Conservation (phyloP, 2,888 invertebrate species). For the Caenorhabditis wallacei region DNA sequence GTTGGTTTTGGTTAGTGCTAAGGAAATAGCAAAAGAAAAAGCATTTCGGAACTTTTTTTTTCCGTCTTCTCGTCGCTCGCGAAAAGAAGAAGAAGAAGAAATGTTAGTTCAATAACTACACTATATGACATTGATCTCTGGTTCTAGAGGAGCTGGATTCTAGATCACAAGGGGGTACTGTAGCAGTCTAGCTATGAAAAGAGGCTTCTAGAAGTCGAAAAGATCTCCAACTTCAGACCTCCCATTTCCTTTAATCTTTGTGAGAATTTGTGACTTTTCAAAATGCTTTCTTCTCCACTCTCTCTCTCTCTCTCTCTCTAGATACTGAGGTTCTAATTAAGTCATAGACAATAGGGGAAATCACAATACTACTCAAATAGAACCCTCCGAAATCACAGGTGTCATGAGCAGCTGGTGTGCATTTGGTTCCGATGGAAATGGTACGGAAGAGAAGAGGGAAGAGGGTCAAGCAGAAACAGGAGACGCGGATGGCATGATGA, state of each 20-base stretch:
- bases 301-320: no score
- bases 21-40: background rate
- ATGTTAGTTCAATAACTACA: background rate
- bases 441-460: background rate
- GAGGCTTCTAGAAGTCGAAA: background rate
- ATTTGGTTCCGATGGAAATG: background rate
- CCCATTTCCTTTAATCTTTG: background rate
- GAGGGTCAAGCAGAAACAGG: background rate
- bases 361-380: background rate
- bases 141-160: background rate
- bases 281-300: background rate
- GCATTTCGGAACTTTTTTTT: background rate
- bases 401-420: conserved; percentile 2
- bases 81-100: background rate
- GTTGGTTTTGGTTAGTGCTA: background rate
- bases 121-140: background rate
- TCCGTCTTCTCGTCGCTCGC: background rate
- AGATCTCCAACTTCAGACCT: background rate
- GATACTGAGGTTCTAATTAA: background rate
- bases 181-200: background rate
- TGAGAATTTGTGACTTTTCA: background rate
- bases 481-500: background rate
- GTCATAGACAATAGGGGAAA: background rate
- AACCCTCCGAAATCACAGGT: background rate
- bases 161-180: background rate